These are phyloP conservation scores for Aleiodes sp. DNA, from an alignment of 1,140 invertebrate genomes.

Conservation along the genomic window DNA sequence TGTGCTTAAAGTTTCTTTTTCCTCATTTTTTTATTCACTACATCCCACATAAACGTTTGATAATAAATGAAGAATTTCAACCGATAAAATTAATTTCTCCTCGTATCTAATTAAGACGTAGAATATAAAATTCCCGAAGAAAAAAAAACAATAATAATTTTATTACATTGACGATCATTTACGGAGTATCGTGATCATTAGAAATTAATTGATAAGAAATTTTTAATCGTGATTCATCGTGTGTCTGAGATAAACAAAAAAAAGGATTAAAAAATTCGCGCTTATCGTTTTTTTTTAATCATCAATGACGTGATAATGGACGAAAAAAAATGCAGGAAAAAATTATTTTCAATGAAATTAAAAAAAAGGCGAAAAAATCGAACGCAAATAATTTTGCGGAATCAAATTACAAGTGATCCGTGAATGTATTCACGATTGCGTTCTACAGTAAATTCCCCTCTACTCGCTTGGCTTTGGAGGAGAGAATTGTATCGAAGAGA, in stretches of 20 bases:
- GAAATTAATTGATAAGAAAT: neutral
- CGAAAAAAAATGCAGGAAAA: too few species aligned
- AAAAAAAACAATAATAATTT: neutral
- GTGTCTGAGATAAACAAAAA: too few species aligned
- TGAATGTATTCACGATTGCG: neutral
- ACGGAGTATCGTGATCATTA: neutral
- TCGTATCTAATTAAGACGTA: neutral
- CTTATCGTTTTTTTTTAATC: too few species aligned
- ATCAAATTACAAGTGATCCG: neutral
- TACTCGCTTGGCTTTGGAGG: neutral
- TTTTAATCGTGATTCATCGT: neutral
- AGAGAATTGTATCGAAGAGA: slow-evolving; percentile 6
- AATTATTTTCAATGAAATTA: too few species aligned
- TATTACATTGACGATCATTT: neutral
- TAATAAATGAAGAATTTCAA: neutral
- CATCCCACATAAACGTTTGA: neutral
- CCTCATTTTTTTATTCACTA: neutral
- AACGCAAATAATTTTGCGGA: neutral
- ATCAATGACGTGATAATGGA: too few species aligned
- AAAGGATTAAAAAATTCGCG: slow-evolving; percentile 3
- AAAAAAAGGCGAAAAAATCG: neutral
- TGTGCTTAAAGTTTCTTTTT: neutral
- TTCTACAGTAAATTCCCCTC: neutral
- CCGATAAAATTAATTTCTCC: neutral
- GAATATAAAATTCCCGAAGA: neutral